Evolutionary conservation across 2,113 vertebrate species (phyloP).

Genomic region (Scopus umbretta): DNA sequence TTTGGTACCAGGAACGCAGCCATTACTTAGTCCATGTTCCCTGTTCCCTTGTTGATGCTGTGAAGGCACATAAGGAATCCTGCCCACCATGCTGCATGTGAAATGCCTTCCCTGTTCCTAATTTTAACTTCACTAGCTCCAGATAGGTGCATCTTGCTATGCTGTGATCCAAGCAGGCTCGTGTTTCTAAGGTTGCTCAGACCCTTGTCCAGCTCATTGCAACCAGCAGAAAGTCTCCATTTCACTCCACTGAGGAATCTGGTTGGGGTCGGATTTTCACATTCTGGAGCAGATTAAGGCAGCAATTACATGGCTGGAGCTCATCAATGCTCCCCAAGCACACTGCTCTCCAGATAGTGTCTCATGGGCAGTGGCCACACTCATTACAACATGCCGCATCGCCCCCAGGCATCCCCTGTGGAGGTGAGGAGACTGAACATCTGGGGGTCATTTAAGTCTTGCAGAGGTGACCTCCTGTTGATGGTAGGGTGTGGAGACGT

Average conservation of each 20-base stretch:
- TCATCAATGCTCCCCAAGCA: background rate
- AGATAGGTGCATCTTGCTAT: background rate
- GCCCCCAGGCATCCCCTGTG: background rate
- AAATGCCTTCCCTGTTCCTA: background rate
- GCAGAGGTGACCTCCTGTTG: background rate
- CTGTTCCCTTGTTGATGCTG: background rate
- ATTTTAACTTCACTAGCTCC: background rate
- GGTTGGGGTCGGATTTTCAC: background rate
- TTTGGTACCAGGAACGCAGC: background rate
- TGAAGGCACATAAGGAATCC: background rate
- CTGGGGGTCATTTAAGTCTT: background rate
- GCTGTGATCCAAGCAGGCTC: background rate
- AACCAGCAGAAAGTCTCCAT: background rate
- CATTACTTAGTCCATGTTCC: background rate
- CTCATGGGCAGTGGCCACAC: background rate
- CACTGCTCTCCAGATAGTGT: background rate
- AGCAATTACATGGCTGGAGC: background rate
- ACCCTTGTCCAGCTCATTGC: background rate
- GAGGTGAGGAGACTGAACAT: background rate
- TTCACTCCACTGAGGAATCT: background rate
- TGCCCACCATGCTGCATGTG: background rate
- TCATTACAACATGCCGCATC: fast-evolving
- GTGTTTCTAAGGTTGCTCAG: background rate
- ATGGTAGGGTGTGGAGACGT: background rate
- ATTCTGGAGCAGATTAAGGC: background rate